Conservation (phyloP, 2,888 invertebrate genomes). For the Monopis laevigella region DNA sequence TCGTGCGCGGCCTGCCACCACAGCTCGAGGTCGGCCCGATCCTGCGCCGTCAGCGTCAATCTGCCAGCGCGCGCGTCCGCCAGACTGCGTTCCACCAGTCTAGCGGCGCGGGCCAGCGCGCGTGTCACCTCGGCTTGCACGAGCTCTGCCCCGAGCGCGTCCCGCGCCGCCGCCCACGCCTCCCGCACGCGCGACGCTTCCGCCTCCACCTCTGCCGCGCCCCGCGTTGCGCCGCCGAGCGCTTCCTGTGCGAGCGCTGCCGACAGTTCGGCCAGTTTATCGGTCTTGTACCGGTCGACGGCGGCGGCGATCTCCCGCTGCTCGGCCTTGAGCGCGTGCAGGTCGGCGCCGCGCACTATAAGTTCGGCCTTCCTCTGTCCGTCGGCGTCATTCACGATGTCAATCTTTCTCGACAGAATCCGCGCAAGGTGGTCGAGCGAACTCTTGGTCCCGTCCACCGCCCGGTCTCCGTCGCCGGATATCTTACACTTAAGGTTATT, state of each 20-base stretch:
- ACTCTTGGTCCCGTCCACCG: conserved; percentile 41
- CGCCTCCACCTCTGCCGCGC: conserved; percentile 49
- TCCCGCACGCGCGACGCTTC: conserved; percentile 77
- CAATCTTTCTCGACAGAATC: conserved; percentile 77
- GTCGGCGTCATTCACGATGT: conserved; percentile 41
- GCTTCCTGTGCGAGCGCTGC: conserved; percentile 76
- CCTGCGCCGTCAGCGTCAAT: conserved; percentile 72
- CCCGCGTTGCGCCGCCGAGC: conserved; percentile 63
- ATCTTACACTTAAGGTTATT: conserved; percentile 75
- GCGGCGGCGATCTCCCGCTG: conserved; percentile 71
- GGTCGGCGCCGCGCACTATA: conserved; percentile 51
- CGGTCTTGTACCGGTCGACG: conserved; percentile 72
- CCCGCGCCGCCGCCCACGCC: conserved; percentile 79
- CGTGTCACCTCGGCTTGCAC: conserved; percentile 82
- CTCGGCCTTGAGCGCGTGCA: conserved; percentile 58
- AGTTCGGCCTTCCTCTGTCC: conserved; percentile 39
- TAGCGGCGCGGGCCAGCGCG: conserved; percentile 75
- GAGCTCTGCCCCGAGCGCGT: conserved; percentile 77
- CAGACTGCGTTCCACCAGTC: conserved; percentile 72
- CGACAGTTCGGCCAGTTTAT: conserved; percentile 75
- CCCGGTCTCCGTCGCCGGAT: conserved; percentile 60
- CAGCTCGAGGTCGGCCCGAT: conserved; percentile 75
- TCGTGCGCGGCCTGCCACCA: conserved; percentile 81
- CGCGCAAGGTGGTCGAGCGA: conserved; percentile 77
- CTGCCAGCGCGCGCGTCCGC: conserved; percentile 62